Percentiles rank a stretch among this genome's conserved stretches.
Conservation (phyloP, 1,140 invertebrate species). For the Ceratosolen solmsi region DNA sequence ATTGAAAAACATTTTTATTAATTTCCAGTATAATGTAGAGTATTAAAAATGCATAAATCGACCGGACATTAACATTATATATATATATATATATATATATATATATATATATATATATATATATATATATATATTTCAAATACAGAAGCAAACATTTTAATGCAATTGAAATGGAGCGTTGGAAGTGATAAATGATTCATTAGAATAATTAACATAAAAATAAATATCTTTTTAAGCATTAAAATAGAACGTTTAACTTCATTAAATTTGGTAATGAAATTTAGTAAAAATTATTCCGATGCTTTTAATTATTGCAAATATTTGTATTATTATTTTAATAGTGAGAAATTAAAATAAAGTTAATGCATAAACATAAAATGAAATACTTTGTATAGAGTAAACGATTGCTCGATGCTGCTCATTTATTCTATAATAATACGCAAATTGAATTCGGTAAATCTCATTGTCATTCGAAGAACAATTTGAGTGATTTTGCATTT, state of each 20-base stretch:
- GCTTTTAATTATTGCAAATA: no score
- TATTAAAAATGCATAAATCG: no score
- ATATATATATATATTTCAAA: not conserved
- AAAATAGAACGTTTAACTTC: no score
- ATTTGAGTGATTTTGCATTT: constrained; percentile 39
- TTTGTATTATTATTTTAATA: not conserved
- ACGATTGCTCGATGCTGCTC: not conserved
- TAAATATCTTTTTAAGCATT: no score
- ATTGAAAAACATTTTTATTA: not conserved
- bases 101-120: no score
- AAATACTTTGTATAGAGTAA: not conserved
- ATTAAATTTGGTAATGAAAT: no score
- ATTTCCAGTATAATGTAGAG: not conserved
- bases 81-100: no score
- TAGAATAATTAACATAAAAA: not conserved
- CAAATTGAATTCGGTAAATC: not conserved
- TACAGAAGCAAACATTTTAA: not conserved
- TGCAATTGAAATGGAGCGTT: not conserved
- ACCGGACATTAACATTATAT: no score
- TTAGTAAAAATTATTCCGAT: no score
- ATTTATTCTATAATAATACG: not conserved
- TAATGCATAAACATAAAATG: not conserved
- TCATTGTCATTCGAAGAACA: constrained; percentile 37
- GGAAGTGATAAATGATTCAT: not conserved
- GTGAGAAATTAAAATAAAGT: not conserved